Base-by-base conservation (phyloP, 2,797 vertebrate species). In the Enteromius mattozi region DNA sequence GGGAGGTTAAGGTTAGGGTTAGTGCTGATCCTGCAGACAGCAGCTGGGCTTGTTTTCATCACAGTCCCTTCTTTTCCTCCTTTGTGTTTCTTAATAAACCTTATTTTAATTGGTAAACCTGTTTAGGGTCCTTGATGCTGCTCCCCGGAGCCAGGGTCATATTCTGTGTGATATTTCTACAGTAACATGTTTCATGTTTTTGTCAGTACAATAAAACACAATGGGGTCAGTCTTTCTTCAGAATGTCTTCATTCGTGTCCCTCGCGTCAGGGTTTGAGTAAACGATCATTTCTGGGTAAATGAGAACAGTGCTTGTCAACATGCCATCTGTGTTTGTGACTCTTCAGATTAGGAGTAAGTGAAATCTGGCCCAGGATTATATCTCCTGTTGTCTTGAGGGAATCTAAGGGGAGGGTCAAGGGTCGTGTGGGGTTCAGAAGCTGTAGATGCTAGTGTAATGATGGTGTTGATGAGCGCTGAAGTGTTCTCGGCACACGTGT, bases 291-390 rank as follows among this genome's bases (percentile, higher is more conserved):
- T 68, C 33, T 70, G 37, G 12, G 10, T 35, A 35, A 24, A 14
- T 2, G 16, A 61, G 42, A n/a, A 59, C 16, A 4, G 14, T 30
- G 30, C 6, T 42, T 30, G 6, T 35, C 10, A 56, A 24, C 9
- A 24, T 17, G 37, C 59, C 92, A 92, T 93, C 93, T 93, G 92
- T 91, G 82, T 83, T 33, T 17, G 84, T 91, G 27, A 63, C 65
- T 33, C 42, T 71, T 76, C 86, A 91, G 91, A 92, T 93, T 93
- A 94, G 90, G 76, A 86, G 77, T 72, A 88, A 82, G 76, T n/a
- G 21, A 24, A 56, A n/a, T 89, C 91, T 86, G 90, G 74, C 70
- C 63, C 47, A 54, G 49, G 91, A 93, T 94, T 94, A 93, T 84
- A 89, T 88, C 59, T 85, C 87, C 90, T 88, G 90, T 86, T 82